A percentile compares a stretch with the other conserved stretches of the same genome.
phyloP scores from a whole-genome alignment of 2,797 vertebrate species.

The Myotis myotis region DNA sequence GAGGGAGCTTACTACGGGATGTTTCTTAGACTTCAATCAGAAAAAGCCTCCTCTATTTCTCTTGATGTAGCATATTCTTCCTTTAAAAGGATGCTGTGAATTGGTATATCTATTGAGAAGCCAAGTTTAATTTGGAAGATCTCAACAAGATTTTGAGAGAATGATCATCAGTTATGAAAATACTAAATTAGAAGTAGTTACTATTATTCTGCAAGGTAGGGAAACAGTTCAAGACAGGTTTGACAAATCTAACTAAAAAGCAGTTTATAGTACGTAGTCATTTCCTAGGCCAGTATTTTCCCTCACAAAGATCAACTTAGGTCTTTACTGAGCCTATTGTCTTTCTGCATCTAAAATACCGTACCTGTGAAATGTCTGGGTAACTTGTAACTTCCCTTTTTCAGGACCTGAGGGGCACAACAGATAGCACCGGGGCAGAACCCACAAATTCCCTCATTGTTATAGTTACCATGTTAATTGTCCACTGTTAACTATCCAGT shows the following conservation, averaged over 20 bases:
- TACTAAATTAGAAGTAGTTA: neutral
- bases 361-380: too few species aligned
- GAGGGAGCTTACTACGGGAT: neutral
- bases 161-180: neutral
- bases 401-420: too few species aligned
- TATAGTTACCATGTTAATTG: too few species aligned
- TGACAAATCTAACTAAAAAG: neutral
- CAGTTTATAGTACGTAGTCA: too few species aligned
- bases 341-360: too few species aligned
- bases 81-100: neutral
- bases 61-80: neutral
- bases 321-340: too few species aligned
- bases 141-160: neutral
- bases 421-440: too few species aligned
- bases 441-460: too few species aligned
- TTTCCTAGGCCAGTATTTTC: too few species aligned
- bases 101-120: neutral
- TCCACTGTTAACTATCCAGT: too few species aligned
- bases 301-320: too few species aligned
- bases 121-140: neutral
- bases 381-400: too few species aligned
- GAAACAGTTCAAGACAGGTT: neutral
- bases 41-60: neutral
- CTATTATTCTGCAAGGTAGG: neutral
- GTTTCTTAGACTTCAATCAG: neutral